These are phyloP conservation scores for Whitmania pigra DNA, from an alignment of 1,140 invertebrate species.

Conservation along the genomic window DNA sequence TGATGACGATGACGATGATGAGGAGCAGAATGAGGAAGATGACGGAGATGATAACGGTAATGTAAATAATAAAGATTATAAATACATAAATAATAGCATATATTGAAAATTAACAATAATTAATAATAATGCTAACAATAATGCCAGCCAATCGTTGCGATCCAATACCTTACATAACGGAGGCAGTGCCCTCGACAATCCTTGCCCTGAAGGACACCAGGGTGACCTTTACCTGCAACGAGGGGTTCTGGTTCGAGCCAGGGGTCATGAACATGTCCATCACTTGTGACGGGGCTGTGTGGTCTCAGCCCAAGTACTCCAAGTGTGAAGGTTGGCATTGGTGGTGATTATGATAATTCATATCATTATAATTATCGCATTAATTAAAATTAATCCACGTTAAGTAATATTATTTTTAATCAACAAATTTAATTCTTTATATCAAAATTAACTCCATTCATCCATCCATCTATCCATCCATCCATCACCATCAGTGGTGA, in stretches of 20 bases:
- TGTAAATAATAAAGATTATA: too few relatives aligned
- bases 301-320: neutral
- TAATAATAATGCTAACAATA: neutral
- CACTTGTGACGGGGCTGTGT: conserved; percentile 1
- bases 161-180: neutral
- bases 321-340: conserved; percentile 6
- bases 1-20: too few relatives aligned
- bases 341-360: too few relatives aligned
- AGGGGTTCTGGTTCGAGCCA: conserved; percentile 13
- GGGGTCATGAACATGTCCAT: neutral
- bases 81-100: too few relatives aligned
- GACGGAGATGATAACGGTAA: too few relatives aligned
- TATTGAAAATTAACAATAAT: neutral
- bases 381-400: too few relatives aligned
- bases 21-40: too few relatives aligned
- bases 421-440: too few relatives aligned
- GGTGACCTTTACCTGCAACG: conserved; percentile 9
- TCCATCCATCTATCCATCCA: neutral
- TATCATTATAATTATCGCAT: too few relatives aligned
- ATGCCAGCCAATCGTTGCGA: conserved; percentile 13
- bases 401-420: too few relatives aligned
- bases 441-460: neutral
- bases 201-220: neutral
- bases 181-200: neutral
- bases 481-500: neutral